A percentile compares a stretch with the other conserved stretches of the same genome.
phyloP scores from a whole-genome alignment of 2,888 invertebrate genomes.

The Tetropium fuscum region DNA sequence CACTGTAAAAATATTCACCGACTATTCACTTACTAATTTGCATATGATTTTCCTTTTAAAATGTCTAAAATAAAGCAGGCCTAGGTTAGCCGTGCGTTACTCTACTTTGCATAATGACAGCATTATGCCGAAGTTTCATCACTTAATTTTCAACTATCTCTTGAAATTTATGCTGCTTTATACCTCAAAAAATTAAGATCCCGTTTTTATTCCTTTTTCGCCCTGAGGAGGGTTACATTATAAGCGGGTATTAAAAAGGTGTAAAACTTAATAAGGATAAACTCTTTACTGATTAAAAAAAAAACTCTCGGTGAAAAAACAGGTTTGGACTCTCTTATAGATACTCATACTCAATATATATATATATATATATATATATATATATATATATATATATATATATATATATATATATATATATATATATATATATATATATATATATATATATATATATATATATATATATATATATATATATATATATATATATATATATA shows the following conservation, averaged over 20 bases:
- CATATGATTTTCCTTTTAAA: slow-evolving; percentile 63
- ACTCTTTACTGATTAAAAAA: slow-evolving; percentile 37
- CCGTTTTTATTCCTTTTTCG: slow-evolving; percentile 46
- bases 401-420: no score
- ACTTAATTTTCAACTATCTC: slow-evolving; percentile 47
- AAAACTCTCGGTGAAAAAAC: slow-evolving; percentile 29
- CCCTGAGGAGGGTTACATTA: slow-evolving; percentile 47
- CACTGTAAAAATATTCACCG: slow-evolving; percentile 67
- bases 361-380: no score
- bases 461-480: no score
- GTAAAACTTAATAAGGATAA: slow-evolving; percentile 55
- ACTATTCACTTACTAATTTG: slow-evolving; percentile 64
- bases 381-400: no score
- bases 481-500: no score
- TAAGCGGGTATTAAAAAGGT: slow-evolving; percentile 54
- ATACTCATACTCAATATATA: no score
- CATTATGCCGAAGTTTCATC: slow-evolving; percentile 45
- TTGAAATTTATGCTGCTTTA: slow-evolving; percentile 39
- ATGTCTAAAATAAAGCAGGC: slow-evolving; percentile 56
- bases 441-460: no score
- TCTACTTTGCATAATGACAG: slow-evolving; percentile 62
- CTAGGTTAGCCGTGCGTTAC: slow-evolving; percentile 61
- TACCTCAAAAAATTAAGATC: slow-evolving; percentile 40
- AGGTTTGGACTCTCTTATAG: no score
- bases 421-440: no score